A percentile compares a stretch with the other conserved stretches of the same genome.
Conservation (phyloP, 2,888 invertebrate genomes). For the Dryomyza anilis region DNA sequence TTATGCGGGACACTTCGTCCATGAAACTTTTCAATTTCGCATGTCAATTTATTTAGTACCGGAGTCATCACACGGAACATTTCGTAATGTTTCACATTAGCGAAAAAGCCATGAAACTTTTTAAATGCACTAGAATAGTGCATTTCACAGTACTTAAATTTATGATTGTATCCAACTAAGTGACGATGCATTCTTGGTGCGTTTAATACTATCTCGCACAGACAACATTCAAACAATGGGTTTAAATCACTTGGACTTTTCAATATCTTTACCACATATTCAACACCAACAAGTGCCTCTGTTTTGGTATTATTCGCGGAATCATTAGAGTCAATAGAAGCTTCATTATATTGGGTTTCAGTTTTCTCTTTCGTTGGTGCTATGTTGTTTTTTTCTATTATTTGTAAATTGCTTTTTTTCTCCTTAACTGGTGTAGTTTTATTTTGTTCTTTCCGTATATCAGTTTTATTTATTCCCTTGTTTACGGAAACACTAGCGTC, state of each 20-base stretch:
- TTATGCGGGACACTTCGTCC: constrained; percentile 72
- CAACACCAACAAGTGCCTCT: constrained; percentile 67
- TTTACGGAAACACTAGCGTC: too few species aligned
- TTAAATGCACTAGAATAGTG: constrained; percentile 64
- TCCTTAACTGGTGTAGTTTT: too few species aligned
- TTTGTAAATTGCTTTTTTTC: too few species aligned
- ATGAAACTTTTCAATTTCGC: constrained; percentile 73
- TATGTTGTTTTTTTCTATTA: neutral
- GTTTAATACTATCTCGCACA: constrained; percentile 72
- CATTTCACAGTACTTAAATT: constrained; percentile 69
- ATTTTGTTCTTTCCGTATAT: too few species aligned
- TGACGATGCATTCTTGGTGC: constrained; percentile 77
- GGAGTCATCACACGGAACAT: constrained; percentile 51
- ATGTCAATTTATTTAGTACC: constrained; percentile 64
- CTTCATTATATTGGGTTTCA: too few species aligned
- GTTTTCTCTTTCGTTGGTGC: too few species aligned
- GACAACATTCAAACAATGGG: constrained; percentile 74
- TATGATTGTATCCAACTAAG: constrained; percentile 66
- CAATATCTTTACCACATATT: constrained; percentile 75
- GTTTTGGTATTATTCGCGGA: too few species aligned
- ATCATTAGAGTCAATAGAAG: too few species aligned
- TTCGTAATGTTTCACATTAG: constrained; percentile 59
- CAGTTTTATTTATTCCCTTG: too few species aligned
- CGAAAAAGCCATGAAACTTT: constrained; percentile 66
- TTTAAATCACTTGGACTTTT: constrained; percentile 70